Base-by-base conservation (phyloP, 1,140 invertebrate genomes). In the Orussus abietinus region DNA sequence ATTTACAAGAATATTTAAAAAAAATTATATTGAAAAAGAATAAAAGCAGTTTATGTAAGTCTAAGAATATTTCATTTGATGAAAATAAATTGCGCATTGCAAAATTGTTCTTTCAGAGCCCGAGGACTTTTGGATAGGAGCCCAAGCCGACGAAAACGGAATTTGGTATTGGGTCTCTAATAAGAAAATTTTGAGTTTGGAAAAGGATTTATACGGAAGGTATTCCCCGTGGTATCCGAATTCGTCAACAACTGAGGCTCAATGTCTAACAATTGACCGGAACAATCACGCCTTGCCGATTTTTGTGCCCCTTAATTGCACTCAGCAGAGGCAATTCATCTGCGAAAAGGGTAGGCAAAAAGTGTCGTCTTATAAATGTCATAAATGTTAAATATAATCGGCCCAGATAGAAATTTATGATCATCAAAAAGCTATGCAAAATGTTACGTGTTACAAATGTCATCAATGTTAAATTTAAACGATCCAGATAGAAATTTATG, bases 51-150 rank as follows among this genome's bases (percentile, higher is more conserved):
- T 33, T 37, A 45, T 28, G 18, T 26, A 14, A 31, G 36, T 7
- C 12, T 12, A 32, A 35, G 0, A 18, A 19, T 32, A 25, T 37
- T 38, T 25, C 22, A 25, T n/a, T n/a, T n/a, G n/a, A n/a, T n/a
- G n/a, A n/a, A n/a, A n/a, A n/a, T n/a, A n/a, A n/a, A n/a, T n/a
- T n/a, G n/a, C n/a, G n/a, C n/a, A n/a, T n/a, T n/a, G n/a, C n/a
- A n/a, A n/a, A n/a, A n/a, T n/a, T n/a, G n/a, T 31, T 11, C 13
- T 51, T 46, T 5, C n/a, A 53, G 50, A 30, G 17, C 22, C 26
- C 4, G 42, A 45, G 15, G 46, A 53, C 18, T 53, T 49, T 42
- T 53, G 46, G 50, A 42, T 52, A 14, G 50, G 43, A 18, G 47
- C 46, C 3, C 42, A 38, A 38, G 41, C 26, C 29, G 29, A 38